These are phyloP conservation scores for Cynodonichthys magdalenae DNA, from an alignment of 2,797 vertebrate species.

Conservation along the genomic window DNA sequence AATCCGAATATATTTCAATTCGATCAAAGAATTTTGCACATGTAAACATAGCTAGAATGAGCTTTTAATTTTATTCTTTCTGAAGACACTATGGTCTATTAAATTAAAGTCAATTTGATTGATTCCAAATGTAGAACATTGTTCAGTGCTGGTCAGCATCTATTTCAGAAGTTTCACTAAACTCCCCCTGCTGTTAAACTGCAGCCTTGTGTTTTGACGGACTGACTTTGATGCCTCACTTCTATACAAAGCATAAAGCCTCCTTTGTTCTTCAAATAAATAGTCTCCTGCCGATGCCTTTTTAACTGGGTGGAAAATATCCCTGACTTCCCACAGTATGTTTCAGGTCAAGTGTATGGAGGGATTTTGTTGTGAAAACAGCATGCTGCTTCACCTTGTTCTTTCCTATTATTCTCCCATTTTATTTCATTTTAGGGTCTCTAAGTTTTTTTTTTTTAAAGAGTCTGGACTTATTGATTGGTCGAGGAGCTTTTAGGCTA, in stretches of 20 bases:
- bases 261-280: conserved; percentile 26
- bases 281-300: conserved; percentile 3
- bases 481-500: no score
- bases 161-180: background rate
- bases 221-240: conserved; percentile 1
- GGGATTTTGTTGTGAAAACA: conserved; percentile 1
- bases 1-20: no score
- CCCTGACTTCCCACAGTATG: background rate
- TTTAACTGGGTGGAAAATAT: conserved; percentile 5
- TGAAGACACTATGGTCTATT: background rate
- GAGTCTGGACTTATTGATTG: background rate
- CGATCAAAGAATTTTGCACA: no score
- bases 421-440: background rate
- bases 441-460: background rate
- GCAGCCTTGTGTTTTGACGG: background rate
- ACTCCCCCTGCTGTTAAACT: background rate
- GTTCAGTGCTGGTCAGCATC: background rate
- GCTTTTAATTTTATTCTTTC: background rate
- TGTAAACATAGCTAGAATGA: no score
- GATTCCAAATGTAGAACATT: background rate
- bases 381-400: background rate
- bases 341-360: conserved; percentile 1
- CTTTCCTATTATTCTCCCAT: background rate
- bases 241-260: conserved; percentile 6
- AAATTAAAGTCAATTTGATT: background rate